These are phyloP conservation scores for Phalacrocorax carbo DNA, from an alignment of 2,113 vertebrate species.

Conservation along the genomic window DNA sequence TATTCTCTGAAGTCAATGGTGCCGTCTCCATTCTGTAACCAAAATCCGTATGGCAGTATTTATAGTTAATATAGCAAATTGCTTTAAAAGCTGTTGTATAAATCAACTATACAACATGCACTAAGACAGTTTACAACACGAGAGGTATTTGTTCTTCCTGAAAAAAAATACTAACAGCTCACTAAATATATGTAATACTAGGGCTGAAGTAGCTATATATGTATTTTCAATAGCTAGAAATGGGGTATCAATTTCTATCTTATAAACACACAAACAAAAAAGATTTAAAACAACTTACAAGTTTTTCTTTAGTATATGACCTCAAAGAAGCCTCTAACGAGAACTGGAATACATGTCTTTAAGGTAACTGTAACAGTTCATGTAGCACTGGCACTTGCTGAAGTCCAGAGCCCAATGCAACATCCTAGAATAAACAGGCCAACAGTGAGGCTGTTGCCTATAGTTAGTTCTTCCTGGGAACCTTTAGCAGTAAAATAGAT, in stretches of 20 bases:
- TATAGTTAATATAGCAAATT: neutral
- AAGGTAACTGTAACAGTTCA: neutral
- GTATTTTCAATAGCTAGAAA: neutral
- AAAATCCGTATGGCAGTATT: neutral
- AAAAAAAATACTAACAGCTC: neutral
- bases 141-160: neutral
- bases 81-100: neutral
- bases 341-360: neutral
- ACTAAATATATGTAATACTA: neutral
- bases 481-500: neutral
- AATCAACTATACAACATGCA: neutral
- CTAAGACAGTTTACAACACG: neutral
- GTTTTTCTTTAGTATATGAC: neutral
- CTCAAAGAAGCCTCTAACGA: neutral
- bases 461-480: neutral
- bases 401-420: neutral
- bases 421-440: neutral
- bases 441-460: neutral
- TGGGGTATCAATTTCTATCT: neutral
- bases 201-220: neutral
- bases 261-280: neutral
- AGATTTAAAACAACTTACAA: neutral
- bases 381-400: neutral
- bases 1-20: conserved; percentile 98
- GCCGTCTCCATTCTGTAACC: conserved; percentile 87